phyloP scores from a whole-genome alignment of 2,797 vertebrate species.

The Alcedo atthis region DNA sequence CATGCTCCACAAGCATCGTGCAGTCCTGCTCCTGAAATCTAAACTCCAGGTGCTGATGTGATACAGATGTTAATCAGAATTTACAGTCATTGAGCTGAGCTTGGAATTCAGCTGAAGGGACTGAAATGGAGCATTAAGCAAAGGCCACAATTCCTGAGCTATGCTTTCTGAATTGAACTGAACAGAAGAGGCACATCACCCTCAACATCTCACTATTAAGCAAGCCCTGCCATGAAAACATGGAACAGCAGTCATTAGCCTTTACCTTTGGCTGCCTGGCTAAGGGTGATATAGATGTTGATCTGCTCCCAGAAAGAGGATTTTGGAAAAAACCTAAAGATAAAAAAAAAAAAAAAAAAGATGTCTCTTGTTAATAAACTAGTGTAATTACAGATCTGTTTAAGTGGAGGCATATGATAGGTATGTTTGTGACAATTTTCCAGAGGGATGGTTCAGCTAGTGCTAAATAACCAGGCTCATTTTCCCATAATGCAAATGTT shows the following conservation, averaged over 20 bases:
- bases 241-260: background rate
- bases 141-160: background rate
- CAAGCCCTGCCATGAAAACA: background rate
- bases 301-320: background rate
- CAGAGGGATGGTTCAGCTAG: constrained; percentile 67
- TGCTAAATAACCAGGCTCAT: constrained; percentile 76
- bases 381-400: constrained; percentile 65
- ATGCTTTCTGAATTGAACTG: background rate
- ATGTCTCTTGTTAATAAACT: constrained; percentile 31
- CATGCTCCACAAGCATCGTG: background rate
- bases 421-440: constrained; percentile 78
- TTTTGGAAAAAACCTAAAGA: background rate
- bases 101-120: constrained; percentile 8
- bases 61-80: constrained; percentile 33
- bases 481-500: constrained; percentile 80
- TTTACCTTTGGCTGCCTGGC: background rate
- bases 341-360: background rate
- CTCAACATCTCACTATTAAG: background rate
- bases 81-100: constrained; percentile 3
- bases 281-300: background rate
- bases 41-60: background rate
- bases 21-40: background rate
- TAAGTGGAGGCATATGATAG: constrained; percentile 72
- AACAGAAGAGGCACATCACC: background rate
- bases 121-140: background rate